Percentiles rank a stretch among this genome's conserved stretches.
Evolutionary conservation across 2,797 vertebrate species (phyloP).

Genomic region (Cirrhinus molitorella): DNA sequence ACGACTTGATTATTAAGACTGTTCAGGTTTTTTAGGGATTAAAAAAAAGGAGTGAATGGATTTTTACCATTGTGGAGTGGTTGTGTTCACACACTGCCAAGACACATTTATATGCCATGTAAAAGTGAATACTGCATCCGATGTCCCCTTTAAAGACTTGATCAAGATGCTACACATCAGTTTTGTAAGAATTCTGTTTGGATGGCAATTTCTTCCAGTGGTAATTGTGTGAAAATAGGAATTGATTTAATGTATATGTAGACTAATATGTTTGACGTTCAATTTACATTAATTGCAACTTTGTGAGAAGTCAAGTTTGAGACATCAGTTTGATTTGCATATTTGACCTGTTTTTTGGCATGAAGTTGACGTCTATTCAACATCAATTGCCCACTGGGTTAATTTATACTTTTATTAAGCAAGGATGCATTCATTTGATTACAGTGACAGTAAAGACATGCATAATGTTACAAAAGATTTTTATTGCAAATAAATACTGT

Average conservation of each 20-base stretch:
- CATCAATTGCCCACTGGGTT: background rate
- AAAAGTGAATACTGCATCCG: too few relatives aligned
- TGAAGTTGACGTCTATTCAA: background rate
- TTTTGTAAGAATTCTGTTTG: background rate
- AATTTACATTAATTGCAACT: background rate
- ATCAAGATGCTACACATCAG: background rate
- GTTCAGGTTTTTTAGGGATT: too few relatives aligned
- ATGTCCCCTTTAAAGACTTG: background rate
- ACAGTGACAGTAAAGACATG: background rate
- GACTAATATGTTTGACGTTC: too few relatives aligned
- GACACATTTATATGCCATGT: too few relatives aligned
- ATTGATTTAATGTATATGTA: too few relatives aligned
- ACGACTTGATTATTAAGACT: too few relatives aligned
- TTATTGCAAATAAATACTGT: background rate
- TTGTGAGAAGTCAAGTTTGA: background rate
- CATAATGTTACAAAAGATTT: background rate
- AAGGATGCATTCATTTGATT: background rate
- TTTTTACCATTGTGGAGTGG: too few relatives aligned
- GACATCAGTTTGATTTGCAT: background rate
- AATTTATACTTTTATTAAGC: background rate
- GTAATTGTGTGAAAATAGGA: background rate
- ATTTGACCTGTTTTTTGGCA: background rate
- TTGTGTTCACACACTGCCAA: too few relatives aligned
- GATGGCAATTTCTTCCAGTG: too few relatives aligned
- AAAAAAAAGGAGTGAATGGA: too few relatives aligned